Evolutionary conservation across 1,140 invertebrate species (phyloP).

Genomic region (Drosophila chauvacae): DNA sequence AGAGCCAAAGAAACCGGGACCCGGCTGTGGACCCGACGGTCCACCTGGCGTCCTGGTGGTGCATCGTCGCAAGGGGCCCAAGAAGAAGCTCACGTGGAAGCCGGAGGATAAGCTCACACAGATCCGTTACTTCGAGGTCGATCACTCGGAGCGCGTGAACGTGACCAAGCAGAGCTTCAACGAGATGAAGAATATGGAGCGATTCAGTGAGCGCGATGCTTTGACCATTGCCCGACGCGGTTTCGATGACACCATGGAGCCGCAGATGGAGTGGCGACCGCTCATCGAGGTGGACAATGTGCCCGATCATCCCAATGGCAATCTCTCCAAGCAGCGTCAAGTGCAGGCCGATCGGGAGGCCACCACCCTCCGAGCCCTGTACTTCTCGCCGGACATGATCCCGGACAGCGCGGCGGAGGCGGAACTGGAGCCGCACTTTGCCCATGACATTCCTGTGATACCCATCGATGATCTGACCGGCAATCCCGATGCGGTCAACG

Average conservation of each 20-base stretch:
- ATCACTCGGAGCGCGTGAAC: slow-evolving; percentile 97
- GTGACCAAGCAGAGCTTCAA: slow-evolving; percentile 94
- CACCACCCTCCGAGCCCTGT: slow-evolving; percentile 92
- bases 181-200: slow-evolving; percentile 96
- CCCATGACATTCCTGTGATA: slow-evolving; percentile 91
- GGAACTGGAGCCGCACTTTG: slow-evolving; percentile 91
- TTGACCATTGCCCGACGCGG: slow-evolving; percentile 90
- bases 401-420: slow-evolving; percentile 94
- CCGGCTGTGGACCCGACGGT: slow-evolving; percentile 81
- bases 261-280: slow-evolving; percentile 89
- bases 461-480: slow-evolving; percentile 94
- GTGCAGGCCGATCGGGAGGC: slow-evolving; percentile 94
- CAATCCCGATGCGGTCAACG: slow-evolving; percentile 91
- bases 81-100: slow-evolving; percentile 94
- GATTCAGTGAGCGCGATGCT: slow-evolving; percentile 92
- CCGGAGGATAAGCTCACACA: slow-evolving; percentile 91
- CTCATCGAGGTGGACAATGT: slow-evolving; percentile 89
- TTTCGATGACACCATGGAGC: slow-evolving; percentile 92
- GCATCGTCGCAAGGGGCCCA: slow-evolving; percentile 88
- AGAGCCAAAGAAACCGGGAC: slow-evolving; percentile 72
- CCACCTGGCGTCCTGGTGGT: slow-evolving; percentile 80
- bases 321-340: slow-evolving; percentile 93
- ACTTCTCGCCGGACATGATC: slow-evolving; percentile 93
- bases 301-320: slow-evolving; percentile 87
- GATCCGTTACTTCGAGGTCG: slow-evolving; percentile 95